A percentile compares a stretch with the other conserved stretches of the same genome.
Conservation (phyloP, 2,113 vertebrate species). For the Glaucomys volans region DNA sequence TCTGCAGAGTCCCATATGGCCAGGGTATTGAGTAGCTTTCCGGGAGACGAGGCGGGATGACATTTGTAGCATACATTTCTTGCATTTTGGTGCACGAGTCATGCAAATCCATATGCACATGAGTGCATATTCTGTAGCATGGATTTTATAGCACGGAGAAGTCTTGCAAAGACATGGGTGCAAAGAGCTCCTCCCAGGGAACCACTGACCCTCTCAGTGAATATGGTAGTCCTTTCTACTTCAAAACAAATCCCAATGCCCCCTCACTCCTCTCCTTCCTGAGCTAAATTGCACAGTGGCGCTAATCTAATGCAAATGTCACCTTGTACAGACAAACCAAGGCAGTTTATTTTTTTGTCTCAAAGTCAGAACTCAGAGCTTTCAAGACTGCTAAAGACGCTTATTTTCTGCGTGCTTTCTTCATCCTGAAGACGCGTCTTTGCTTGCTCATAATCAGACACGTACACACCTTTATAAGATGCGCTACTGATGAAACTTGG, state of each 20-base stretch:
- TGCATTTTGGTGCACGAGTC: accelerated
- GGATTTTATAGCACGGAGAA: too few relatives aligned
- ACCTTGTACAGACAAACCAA: background rate
- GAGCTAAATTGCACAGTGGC: background rate
- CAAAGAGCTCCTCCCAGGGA: too few relatives aligned
- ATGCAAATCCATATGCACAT: accelerated
- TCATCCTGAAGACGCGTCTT: background rate
- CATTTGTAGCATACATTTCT: accelerated
- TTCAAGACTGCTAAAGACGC: background rate
- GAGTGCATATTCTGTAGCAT: too few relatives aligned
- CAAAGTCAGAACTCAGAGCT: background rate
- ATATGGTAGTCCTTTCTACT: too few relatives aligned
- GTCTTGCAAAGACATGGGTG: too few relatives aligned
- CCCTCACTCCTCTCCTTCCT: background rate
- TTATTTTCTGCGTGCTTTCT: too few relatives aligned
- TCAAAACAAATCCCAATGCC: background rate
- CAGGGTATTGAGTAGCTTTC: accelerated
- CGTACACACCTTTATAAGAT: background rate
- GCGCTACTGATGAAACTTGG: slow-evolving; percentile 3
- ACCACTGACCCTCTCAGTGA: accelerated
- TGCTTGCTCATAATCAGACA: background rate
- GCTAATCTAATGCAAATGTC: background rate
- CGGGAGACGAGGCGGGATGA: background rate
- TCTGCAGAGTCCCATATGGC: background rate
- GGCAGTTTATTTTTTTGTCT: background rate